These are phyloP conservation scores for Serrognathus titanus DNA, from an alignment of 2,888 invertebrate species.

Conservation along the genomic window DNA sequence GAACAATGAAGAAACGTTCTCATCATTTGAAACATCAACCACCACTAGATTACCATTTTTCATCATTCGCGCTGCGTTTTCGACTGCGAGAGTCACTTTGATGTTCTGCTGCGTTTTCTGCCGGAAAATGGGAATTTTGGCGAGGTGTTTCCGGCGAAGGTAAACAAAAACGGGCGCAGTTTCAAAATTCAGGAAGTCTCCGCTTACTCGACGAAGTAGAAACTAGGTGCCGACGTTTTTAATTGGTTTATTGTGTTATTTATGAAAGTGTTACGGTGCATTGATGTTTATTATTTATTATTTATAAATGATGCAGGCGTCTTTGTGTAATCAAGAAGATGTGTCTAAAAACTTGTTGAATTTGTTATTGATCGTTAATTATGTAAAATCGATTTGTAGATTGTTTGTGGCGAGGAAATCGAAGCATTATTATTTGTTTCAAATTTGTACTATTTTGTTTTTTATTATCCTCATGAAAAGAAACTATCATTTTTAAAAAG, in stretches of 20 bases:
- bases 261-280: not conserved
- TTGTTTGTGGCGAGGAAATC: no score
- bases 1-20: conserved; percentile 20
- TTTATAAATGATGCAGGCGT: no score
- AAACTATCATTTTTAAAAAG: no score
- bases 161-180: not conserved
- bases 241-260: conserved; percentile 1
- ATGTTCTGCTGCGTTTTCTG: conserved; percentile 7
- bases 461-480: no score
- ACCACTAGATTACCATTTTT: conserved; percentile 12
- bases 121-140: conserved; percentile 12
- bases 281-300: no score
- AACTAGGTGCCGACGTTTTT: not conserved
- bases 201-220: not conserved
- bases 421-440: no score
- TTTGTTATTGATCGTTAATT: no score
- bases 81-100: not conserved
- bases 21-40: conserved; percentile 14
- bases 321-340: no score
- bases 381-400: no score
- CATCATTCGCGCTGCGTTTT: not conserved
- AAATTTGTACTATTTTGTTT: no score
- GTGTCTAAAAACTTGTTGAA: no score
- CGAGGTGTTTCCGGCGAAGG: conserved; percentile 8
- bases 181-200: no score